Evolutionary conservation across 1,140 invertebrate species (phyloP).

Genomic region (Drosophila erecta): DNA sequence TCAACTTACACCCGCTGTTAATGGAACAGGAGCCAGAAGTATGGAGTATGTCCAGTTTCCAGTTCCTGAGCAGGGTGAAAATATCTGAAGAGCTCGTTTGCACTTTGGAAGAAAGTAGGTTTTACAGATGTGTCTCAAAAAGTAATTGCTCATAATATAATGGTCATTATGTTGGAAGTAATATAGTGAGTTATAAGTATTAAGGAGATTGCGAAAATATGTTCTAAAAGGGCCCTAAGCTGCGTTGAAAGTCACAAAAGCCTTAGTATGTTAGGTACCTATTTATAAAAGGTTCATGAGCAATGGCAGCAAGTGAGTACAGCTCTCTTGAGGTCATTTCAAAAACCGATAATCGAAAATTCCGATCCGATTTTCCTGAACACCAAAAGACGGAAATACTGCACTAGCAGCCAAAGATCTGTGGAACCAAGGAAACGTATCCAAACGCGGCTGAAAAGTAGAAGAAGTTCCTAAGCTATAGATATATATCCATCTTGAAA

Average conservation of each 20-base stretch:
- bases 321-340: conserved; percentile 6
- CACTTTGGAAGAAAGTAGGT: neutral
- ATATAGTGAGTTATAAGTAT: neutral
- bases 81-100: conserved; percentile 3
- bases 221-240: neutral
- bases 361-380: neutral
- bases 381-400: conserved; percentile 1
- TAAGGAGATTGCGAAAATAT: too few relatives aligned
- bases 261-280: conserved; percentile 14
- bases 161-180: too few relatives aligned
- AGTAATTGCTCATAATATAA: too few relatives aligned
- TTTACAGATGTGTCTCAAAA: too few relatives aligned
- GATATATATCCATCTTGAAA: neutral
- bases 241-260: conserved; percentile 69
- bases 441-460: conserved; percentile 27
- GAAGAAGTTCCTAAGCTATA: conserved; percentile 7
- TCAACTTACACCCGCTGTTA: conserved; percentile 55
- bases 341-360: neutral
- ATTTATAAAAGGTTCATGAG: conserved; percentile 9
- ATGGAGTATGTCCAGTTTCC: conserved; percentile 21
- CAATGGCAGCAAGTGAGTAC: neutral
- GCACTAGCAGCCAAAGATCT: neutral
- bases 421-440: neutral
- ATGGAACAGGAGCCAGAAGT: conserved; percentile 14
- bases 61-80: conserved; percentile 1